These are phyloP conservation scores for Oligia fasciuncula DNA, from an alignment of 2,888 invertebrate species.

Conservation along the genomic window DNA sequence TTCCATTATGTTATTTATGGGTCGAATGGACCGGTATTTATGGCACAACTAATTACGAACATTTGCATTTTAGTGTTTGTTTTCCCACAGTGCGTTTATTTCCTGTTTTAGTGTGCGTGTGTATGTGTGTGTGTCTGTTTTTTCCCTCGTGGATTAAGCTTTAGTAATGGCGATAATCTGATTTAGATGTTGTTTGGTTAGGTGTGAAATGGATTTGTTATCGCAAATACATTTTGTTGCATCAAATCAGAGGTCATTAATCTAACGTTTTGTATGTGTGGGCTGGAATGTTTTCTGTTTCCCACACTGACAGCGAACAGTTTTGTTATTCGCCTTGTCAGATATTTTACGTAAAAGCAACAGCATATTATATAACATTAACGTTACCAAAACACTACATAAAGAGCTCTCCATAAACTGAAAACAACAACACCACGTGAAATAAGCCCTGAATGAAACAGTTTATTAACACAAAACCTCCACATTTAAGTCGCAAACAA, in stretches of 20 bases:
- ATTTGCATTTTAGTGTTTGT: constrained; percentile 81
- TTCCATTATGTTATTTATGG: constrained; percentile 80
- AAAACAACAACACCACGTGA: constrained; percentile 61
- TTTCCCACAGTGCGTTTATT: constrained; percentile 69
- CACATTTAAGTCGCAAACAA: constrained; percentile 81
- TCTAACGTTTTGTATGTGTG: background rate
- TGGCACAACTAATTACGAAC: constrained; percentile 78
- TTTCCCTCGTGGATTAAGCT: constrained; percentile 50
- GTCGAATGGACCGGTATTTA: constrained; percentile 78
- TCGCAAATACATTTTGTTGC: constrained; percentile 12
- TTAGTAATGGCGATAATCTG: constrained; percentile 42
- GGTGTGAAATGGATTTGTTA: constrained; percentile 30
- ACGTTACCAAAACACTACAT: constrained; percentile 29
- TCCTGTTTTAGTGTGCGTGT: constrained; percentile 46
- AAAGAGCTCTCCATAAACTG: constrained; percentile 49
- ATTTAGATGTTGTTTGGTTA: constrained; percentile 46
- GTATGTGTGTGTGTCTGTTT: constrained; percentile 20
- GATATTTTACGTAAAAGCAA: background rate
- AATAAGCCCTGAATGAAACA: constrained; percentile 69
- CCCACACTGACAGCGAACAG: too few relatives aligned
- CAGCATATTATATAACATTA: constrained; percentile 9
- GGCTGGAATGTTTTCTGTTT: background rate
- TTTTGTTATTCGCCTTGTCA: background rate
- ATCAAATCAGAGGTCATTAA: constrained; percentile 19
- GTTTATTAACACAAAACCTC: constrained; percentile 72